Conservation (phyloP, 2,113 vertebrate species). For the Brachionichthys hirsutus region DNA sequence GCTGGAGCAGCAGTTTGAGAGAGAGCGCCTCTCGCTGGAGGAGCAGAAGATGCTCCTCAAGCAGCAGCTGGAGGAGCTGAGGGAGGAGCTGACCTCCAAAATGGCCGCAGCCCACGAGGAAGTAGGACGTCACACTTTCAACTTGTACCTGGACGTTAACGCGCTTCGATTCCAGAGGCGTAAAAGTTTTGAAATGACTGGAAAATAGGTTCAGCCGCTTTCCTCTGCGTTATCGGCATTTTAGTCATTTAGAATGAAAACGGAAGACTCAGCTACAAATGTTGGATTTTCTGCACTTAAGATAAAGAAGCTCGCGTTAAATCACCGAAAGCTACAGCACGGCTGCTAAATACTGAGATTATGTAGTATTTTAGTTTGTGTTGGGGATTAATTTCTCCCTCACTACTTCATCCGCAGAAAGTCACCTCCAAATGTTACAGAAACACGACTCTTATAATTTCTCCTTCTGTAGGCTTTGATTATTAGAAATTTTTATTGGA, state of each 20-base stretch:
- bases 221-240: no score
- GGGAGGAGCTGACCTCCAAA: conserved; percentile 86
- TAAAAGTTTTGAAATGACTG: background rate
- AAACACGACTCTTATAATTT: no score
- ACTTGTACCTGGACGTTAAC: background rate
- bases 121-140: conserved; percentile 64
- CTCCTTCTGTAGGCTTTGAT: no score
- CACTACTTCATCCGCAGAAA: background rate
- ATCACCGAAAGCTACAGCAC: background rate
- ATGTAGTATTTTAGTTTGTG: background rate
- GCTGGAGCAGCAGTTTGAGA: conserved; percentile 91
- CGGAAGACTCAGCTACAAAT: no score
- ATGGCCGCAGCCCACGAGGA: conserved; percentile 87
- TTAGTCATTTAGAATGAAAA: no score
- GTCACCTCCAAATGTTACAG: conserved; percentile 8
- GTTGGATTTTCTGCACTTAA: no score
- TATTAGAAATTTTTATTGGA: conserved; percentile 25
- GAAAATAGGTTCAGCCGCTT: no score
- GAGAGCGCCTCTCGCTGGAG: conserved; percentile 86
- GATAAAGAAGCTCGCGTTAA: no score
- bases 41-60: conserved; percentile 87
- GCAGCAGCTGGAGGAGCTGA: conserved; percentile 86
- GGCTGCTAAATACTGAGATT: background rate
- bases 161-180: background rate
- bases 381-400: background rate